phyloP scores from a whole-genome alignment of 2,113 vertebrate genomes.

The Cathartes aura region DNA sequence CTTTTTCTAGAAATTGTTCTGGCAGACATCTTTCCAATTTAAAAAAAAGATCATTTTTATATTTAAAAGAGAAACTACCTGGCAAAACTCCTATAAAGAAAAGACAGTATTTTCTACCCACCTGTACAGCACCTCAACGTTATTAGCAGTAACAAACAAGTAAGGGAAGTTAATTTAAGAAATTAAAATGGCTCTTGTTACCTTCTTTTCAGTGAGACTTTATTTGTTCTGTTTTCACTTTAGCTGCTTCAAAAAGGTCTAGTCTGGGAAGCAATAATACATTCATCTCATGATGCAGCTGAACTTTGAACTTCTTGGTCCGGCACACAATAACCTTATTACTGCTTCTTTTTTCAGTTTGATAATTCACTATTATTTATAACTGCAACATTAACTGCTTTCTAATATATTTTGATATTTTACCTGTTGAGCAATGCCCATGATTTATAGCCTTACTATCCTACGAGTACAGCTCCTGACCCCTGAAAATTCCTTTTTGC shows the following conservation, averaged over 20 bases:
- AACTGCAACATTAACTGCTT: background rate
- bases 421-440: background rate
- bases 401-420: background rate
- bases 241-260: background rate
- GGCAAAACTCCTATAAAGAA: background rate
- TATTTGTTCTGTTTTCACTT: background rate
- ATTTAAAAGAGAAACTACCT: background rate
- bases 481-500: background rate
- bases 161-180: background rate
- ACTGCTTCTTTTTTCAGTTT: background rate
- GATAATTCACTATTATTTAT: background rate
- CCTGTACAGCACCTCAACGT: background rate
- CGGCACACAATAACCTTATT: background rate
- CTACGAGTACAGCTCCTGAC: background rate
- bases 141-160: background rate
- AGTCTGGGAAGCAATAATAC: background rate
- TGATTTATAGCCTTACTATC: background rate
- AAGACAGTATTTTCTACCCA: background rate
- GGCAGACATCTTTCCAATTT: background rate
- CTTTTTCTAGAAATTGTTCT: background rate
- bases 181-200: background rate
- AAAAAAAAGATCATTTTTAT: background rate
- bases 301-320: background rate
- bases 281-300: background rate
- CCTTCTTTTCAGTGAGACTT: background rate